Base-by-base conservation (phyloP, 2,797 vertebrate species). In the Chrosomus eos region DNA sequence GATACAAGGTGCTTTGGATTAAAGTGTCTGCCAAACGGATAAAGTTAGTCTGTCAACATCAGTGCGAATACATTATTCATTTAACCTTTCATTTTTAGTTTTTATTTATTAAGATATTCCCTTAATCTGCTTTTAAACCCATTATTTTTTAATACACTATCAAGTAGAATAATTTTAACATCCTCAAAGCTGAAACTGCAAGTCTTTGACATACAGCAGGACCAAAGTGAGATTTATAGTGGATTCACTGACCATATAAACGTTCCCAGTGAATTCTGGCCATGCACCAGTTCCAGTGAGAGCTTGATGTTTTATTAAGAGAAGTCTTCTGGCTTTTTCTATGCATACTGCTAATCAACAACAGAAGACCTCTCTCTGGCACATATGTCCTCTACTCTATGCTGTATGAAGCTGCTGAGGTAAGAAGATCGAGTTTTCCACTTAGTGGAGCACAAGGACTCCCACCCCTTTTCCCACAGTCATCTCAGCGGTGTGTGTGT, bases 361-460 rank as follows among this genome's bases (percentile, higher is more conserved):
- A 48, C 51, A 79, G 28, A 78, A 71, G 64, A 79, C 64, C 83
- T 68, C 87, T 80, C 83, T 88, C 85, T 45, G 81, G 88, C 90
- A 91, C 87, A 88, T 89, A 94, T 83, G 90, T 94, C 92, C 92
- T 91, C 90, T 88, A 90, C 82, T 87, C 83, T 90, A 88, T 87
- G 93, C 92, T 91, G 91, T 93, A 92, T 91, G 90, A 94, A 95
- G 93, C 92, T 95, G 95, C 94, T 94, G 92, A 96, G 94, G 92
- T 95, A 94, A 94, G 93, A 95, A 95, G 92, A 94, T 95, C 90
- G 91, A 88, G 93, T 96, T 96, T 95, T 95, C 95, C 93, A 95
- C 93, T 93, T 93, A 90, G 87, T 85, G 91, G 91, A 96, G 94
- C 94, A 91, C 91, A 90, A 91, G 88, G 87, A 86, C 87, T 93